Evolutionary conservation across 2,888 invertebrate species (phyloP).

Genomic region (Metacarcinus magister): DNA sequence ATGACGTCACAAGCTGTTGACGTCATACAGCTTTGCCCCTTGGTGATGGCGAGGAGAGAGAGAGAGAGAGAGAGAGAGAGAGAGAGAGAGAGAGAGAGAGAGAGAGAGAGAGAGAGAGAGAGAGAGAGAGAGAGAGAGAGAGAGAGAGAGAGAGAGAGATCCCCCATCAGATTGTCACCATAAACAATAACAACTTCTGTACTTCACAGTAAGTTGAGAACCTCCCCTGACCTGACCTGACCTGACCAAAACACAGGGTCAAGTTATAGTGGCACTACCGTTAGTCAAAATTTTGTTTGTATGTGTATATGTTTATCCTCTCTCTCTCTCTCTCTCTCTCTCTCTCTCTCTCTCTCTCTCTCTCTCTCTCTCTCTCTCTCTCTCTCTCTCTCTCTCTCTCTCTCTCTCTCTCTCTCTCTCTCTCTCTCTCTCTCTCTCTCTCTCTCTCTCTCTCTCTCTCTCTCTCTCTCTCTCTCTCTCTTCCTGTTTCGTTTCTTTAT

Average conservation of each 20-base stretch:
- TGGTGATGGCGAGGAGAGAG: background rate
- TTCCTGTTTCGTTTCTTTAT: background rate
- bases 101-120: background rate
- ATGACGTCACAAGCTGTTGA: too few species aligned
- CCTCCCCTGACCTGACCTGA: background rate
- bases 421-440: conserved; percentile 21
- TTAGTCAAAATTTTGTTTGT: background rate
- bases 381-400: conserved; percentile 5
- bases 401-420: conserved; percentile 23
- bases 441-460: background rate
- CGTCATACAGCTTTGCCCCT: too few species aligned
- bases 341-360: background rate
- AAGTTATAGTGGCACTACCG: background rate
- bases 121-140: conserved; percentile 2
- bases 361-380: background rate
- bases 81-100: conserved; percentile 2
- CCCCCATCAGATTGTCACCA: background rate
- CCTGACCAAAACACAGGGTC: background rate
- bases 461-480: conserved; percentile 26
- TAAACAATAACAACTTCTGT: conserved; percentile 3
- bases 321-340: background rate
- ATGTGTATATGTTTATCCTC: background rate
- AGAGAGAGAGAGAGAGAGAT: background rate
- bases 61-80: background rate
- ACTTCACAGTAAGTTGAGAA: background rate